Percentiles rank a stretch among this genome's conserved stretches.
Evolutionary conservation across 2,113 vertebrate species (phyloP).

Genomic region (Vombatus ursinus): DNA sequence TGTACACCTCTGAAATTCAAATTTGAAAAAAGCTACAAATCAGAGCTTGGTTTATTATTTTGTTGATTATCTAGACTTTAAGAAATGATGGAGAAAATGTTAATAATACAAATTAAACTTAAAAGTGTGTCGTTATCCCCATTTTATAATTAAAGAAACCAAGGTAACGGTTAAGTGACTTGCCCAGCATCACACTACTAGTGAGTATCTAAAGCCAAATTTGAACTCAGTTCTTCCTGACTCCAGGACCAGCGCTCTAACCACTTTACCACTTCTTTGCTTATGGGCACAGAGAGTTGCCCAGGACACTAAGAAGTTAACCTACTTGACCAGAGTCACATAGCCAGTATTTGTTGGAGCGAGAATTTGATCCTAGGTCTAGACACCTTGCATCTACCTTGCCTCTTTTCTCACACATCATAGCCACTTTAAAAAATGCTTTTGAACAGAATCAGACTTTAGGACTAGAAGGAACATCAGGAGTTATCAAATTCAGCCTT

Average conservation of each 20-base stretch:
- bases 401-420: not conserved
- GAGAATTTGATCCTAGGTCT: not conserved
- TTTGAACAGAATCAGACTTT: not conserved
- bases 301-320: not conserved
- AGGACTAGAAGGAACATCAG: not conserved
- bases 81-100: not conserved
- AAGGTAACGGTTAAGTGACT: not conserved
- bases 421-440: not conserved
- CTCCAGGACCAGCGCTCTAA: not conserved
- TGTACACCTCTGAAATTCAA: not conserved
- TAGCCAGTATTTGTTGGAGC: not conserved
- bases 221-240: not conserved
- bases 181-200: not conserved
- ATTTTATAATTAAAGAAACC: not conserved
- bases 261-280: not conserved
- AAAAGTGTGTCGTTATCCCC: not conserved
- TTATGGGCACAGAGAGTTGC: not conserved
- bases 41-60: not conserved
- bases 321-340: not conserved
- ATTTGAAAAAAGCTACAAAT: not conserved
- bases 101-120: not conserved
- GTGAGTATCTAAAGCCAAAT: not conserved
- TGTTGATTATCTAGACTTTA: not conserved
- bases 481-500: not conserved
- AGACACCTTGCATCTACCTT: not conserved